These are phyloP conservation scores for Bradynema listronoti DNA, from an alignment of 1,140 invertebrate species.

Conservation along the genomic window DNA sequence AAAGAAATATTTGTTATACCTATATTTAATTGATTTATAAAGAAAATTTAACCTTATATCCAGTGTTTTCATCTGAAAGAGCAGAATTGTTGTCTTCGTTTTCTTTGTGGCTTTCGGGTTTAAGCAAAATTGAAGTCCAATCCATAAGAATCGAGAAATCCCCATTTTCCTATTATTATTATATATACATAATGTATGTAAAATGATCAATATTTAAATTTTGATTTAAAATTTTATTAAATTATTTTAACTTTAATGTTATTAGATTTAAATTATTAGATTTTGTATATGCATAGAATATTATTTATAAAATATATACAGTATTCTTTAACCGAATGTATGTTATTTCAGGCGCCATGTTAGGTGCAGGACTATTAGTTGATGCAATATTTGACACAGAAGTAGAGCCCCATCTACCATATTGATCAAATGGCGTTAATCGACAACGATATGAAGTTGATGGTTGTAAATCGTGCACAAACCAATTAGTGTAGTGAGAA, in stretches of 20 bases:
- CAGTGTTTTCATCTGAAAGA: too few relatives aligned
- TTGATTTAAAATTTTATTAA: background rate
- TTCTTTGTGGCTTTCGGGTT: too few relatives aligned
- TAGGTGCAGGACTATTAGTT: conserved; percentile 32
- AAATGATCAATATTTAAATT: background rate
- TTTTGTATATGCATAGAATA: background rate
- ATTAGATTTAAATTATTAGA: background rate
- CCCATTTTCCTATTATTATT: background rate
- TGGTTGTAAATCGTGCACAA: conserved; percentile 22
- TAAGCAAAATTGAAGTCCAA: too few relatives aligned
- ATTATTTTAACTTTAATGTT: background rate
- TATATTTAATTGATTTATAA: too few relatives aligned
- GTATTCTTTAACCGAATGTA: background rate
- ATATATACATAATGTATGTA: background rate
- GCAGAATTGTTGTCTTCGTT: too few relatives aligned
- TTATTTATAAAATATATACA: background rate
- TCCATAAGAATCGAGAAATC: too few relatives aligned
- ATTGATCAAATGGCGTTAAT: conserved; percentile 37
- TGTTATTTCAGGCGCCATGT: conserved; percentile 19
- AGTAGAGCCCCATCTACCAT: conserved; percentile 28
- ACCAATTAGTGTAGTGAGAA: conserved; percentile 31
- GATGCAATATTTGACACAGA: conserved; percentile 1
- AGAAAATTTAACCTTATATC: too few relatives aligned
- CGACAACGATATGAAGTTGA: conserved; percentile 27
- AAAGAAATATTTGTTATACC: too few relatives aligned